Evolutionary conservation across 2,888 invertebrate species (phyloP), one percentile per base, ranked within the genome.

Genomic region (Dynastes maya): DNA sequence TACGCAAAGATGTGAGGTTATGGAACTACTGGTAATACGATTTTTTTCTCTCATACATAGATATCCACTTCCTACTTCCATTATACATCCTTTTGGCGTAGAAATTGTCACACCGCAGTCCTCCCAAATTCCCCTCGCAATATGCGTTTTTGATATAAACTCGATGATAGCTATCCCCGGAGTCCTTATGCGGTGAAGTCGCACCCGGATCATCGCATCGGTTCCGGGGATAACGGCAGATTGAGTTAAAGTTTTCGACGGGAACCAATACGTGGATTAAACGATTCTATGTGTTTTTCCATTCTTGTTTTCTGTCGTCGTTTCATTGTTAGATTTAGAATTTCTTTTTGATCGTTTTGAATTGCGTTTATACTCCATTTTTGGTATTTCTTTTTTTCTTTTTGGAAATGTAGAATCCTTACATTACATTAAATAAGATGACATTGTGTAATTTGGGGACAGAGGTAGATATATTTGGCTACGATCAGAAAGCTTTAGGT

Each of bases 71-170:
- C 61, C 45, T 22, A 27, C 61, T 74, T 45, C 72, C 61, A 58
- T 61, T 74, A 74, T 45, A 9, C 45, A 29, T 61, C 72, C 45
- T 45, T 63, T 61, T 27, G 11, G 16, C 29, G 72, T 29, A 45
- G 37, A 74, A 74, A 74, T 74, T 49, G 61, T 74, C 61, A 45
- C 58, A 74, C 72, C 51, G 61, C 61, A 74, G 61, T 45, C 61
- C 61, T 74, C 72, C 72, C 72, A 74, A 67, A 67, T 32, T 78
- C 78, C 78, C 78, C 27, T 40, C 65, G 78, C 78, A 78, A 78
- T 78, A 78, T 78, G 78, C 78, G 67, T 75, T 78, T 78, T 78
- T 65, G 75, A 78, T 78, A 75, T 78, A 67, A 78, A 65, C 74
- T 61, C 63, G 58, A 67, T 75, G 78, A 78, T 78, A 75, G 75